These are phyloP conservation scores for Epistrophella euchroma DNA, from an alignment of 2,888 invertebrate genomes.

Conservation along the genomic window DNA sequence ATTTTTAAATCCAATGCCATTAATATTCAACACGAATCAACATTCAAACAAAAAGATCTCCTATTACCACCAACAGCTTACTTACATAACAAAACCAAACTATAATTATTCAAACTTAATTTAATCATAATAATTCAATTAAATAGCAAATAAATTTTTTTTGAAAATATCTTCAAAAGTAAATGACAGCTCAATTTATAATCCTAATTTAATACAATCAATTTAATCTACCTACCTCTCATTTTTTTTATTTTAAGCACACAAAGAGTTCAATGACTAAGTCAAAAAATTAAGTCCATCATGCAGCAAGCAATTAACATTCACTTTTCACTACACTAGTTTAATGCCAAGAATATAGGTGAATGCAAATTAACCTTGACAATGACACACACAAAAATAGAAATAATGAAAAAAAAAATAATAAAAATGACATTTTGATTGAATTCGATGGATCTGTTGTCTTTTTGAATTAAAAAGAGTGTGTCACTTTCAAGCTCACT, in stretches of 20 bases:
- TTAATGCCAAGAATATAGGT: background rate
- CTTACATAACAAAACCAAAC: background rate
- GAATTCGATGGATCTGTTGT: background rate
- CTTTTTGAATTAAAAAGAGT: background rate
- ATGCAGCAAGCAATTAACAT: background rate
- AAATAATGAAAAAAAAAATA: background rate
- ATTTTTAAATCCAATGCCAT: background rate
- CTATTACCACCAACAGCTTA: background rate
- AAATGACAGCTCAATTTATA: constrained; percentile 13
- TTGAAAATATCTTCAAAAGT: background rate
- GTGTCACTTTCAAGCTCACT: constrained; percentile 6
- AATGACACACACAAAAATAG: too few relatives aligned
- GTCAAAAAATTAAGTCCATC: background rate
- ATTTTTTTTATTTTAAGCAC: background rate
- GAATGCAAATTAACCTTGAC: constrained; percentile 11
- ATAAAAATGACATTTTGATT: background rate
- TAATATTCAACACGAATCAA: background rate
- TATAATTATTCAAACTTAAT: constrained; percentile 10
- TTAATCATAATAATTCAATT: constrained; percentile 15
- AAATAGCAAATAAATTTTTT: background rate
- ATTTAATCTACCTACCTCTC: constrained; percentile 4
- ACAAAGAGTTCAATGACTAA: constrained; percentile 1
- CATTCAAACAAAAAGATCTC: background rate
- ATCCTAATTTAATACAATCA: constrained; percentile 12
- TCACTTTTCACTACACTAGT: background rate